Evolutionary conservation across 1,140 invertebrate species (phyloP), one percentile per base, ranked within the genome.

Genomic region (Drosophila tropicalis): DNA sequence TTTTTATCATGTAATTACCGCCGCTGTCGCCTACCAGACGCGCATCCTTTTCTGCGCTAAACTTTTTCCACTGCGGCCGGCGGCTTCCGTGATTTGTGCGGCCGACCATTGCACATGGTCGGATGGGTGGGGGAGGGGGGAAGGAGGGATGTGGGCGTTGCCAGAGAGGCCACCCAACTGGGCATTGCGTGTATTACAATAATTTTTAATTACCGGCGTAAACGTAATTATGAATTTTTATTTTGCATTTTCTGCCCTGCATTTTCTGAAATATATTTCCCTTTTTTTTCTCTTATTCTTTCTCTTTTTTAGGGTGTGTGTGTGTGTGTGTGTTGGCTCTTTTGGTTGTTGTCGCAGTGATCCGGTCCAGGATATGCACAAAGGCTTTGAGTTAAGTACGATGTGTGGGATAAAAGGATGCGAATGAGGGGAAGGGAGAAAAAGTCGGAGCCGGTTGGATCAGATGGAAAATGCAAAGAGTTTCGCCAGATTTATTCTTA

Each of bases 151-250:
- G 39, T 65, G 72, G 81, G 79, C 79, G 79, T 76, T 76, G 68
- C 80, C 74, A 62, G 41, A 25, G 76, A 71, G 57, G 68, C 77
- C 76, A 63, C 62, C 68, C 65, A 71, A 67, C 72, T 79, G 81
- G 71, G 76, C 87, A 84, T 82, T 90, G 84, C 90, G 84, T 91
- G 80, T 90, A 91, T 91, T 91, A 91, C 90, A 91, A 91, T 91
- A 90, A 91, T 91, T 91, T 91, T 91, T 91, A 91, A 91, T 91
- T 91, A 91, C 90, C 90, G 90, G 90, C 86, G 90, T 91, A 91
- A 91, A 91, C 81, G 90, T 91, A 91, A 91, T 91, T 91, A 91
- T 91, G 90, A 91, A 91, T 91, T 91, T 91, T 91, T 90, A 90
- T 91, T 91, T 87, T 71, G 75, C 74, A 70, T 70, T 79, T 69